phyloP scores from a whole-genome alignment of 2,113 vertebrate genomes.

The Centropus unirufus region DNA sequence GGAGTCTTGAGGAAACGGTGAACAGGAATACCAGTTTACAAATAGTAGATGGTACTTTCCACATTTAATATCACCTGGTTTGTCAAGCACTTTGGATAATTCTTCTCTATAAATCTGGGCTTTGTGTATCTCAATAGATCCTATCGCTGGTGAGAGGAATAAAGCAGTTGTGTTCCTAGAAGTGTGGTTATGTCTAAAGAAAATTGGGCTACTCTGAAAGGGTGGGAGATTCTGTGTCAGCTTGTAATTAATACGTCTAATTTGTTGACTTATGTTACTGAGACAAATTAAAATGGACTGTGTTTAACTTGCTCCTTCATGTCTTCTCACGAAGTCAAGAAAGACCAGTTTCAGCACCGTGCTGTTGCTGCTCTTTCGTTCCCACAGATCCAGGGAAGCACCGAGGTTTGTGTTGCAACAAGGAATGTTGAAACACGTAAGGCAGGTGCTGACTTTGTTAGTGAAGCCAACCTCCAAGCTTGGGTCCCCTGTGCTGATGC shows the following conservation, averaged over 20 bases:
- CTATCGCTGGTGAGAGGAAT: background rate
- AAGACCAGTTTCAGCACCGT: slow-evolving; percentile 18
- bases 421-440: background rate
- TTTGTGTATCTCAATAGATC: background rate
- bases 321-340: background rate
- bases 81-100: background rate
- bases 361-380: background rate
- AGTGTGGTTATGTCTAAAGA: background rate
- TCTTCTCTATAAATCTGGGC: background rate
- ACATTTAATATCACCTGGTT: background rate
- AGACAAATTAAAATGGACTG: background rate
- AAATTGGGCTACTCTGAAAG: background rate
- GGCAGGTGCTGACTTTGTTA: background rate
- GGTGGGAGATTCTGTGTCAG: background rate
- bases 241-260: background rate
- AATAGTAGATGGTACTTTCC: background rate
- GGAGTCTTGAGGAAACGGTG: background rate
- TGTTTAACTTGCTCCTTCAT: slow-evolving; percentile 23
- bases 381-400: background rate
- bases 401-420: background rate
- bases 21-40: background rate
- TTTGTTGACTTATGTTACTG: background rate
- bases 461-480: background rate
- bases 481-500: background rate
- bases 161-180: background rate